A percentile compares a stretch with the other conserved stretches of the same genome.
phyloP scores from a whole-genome alignment of 2,797 vertebrate genomes.

The Darevskia nairensis region DNA sequence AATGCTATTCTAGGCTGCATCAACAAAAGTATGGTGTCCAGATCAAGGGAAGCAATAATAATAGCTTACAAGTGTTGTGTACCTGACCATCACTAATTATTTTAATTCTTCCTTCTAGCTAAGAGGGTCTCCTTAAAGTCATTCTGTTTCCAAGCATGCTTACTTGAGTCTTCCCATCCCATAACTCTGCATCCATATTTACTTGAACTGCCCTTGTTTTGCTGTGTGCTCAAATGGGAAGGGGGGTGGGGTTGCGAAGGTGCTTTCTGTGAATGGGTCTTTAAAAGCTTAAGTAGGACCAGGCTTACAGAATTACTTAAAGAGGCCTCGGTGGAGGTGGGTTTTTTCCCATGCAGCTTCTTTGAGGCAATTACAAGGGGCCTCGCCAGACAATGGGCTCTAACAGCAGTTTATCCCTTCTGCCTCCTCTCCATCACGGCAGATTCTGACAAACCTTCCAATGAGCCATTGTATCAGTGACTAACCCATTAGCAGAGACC shows the following conservation, averaged over 20 bases:
- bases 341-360: constrained; percentile 55
- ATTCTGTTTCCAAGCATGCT: constrained; percentile 18
- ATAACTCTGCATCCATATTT: constrained; percentile 57
- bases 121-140: not conserved
- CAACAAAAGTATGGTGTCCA: too few species aligned
- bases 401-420: constrained; percentile 38
- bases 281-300: constrained; percentile 61
- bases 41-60: too few species aligned
- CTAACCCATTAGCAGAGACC: constrained; percentile 47
- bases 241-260: constrained; percentile 46
- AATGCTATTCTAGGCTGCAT: too few species aligned
- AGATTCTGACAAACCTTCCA: constrained; percentile 22
- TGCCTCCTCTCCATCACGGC: constrained; percentile 44
- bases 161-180: constrained; percentile 19
- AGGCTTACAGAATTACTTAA: constrained; percentile 65
- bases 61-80: too few species aligned
- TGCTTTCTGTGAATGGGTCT: constrained; percentile 46
- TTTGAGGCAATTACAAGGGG: constrained; percentile 56
- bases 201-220: constrained; percentile 44
- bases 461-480: constrained; percentile 4
- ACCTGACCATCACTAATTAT: not conserved
- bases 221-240: constrained; percentile 49
- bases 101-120: not conserved
- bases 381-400: constrained; percentile 60
- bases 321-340: constrained; percentile 56